Evolutionary conservation across 1,140 invertebrate genomes (phyloP), one percentile per base, ranked within the genome.

Genomic region (Sitobion miscanthi): DNA sequence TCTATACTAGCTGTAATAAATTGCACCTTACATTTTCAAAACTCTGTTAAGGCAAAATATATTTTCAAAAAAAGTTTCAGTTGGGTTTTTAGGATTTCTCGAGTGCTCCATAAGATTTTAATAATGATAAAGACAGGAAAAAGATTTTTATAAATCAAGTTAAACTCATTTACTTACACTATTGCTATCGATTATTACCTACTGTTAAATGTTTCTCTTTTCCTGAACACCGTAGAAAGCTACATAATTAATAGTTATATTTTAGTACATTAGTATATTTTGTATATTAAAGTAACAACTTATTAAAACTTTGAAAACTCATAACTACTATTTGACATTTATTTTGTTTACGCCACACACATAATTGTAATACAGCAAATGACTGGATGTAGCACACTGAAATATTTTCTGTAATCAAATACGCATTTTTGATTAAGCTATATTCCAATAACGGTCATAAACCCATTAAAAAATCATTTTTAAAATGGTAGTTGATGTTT

Each of bases 391-490:
- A 49, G 17, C 45, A 23, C 30, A 38, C 86, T 52, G 54, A 54
- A 54, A 57, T 9, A 89, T 89, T 57, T 52, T 89, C 35, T 38
- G 20, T 89, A 54, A 89, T 89, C 35, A 54, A 89, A 54, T 57
- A 38, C 35, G 8, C n/a, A 38, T 89, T 54, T 54, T 38, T 11
- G 20, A 20, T 89, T 54, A n/a, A 35, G 6, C 25, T 69, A 69
- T 69, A 69, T 69, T n/a, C 4, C n/a, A 54, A 35, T 54, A 25
- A 89, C 11, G n/a, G n/a, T 54, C 49, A 35, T 54, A 89, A 9
- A 35, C 25, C n/a, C n/a, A 21, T 57, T 89, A 23, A 54, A 89
- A 54, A 89, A 35, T 42, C 3, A 23, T 54, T 89, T 89, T 42
- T 2, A 2, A n/a, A 49, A 87, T 42, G 23, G 23, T 23, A 88